Evolutionary conservation across 2,113 vertebrate genomes (phyloP), one percentile per base, ranked within the genome.

Genomic region (Morone saxatilis): DNA sequence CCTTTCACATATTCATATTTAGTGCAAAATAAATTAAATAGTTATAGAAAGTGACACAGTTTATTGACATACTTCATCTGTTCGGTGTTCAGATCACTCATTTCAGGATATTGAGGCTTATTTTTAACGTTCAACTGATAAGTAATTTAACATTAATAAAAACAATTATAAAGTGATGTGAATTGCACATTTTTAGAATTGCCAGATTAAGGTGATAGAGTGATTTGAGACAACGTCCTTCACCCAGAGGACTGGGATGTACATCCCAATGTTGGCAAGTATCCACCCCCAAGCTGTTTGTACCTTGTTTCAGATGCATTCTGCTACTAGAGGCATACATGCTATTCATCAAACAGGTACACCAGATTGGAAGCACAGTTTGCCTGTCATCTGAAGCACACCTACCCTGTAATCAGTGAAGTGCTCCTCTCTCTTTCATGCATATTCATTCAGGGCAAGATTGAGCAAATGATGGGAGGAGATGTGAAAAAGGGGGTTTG

Each of bases 321-420:
- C 66, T 61, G 60, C 68, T 73, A 50, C n/a, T 31, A 38, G 25
- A 83, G 56, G 31, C 57, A 3, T 40, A 10, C 54, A 61, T 20
- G 74, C 62, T 38, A 81, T 87, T 84, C 62, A 77, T 81, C 86
- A 87, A 63, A 25, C 77, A 25, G 61, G 54, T 63, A 50, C 40
- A 20, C 13, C 66, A 22, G 70, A 66, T 25, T 54, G 85, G 56
- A 51, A n/a, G 47, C 63, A 43, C 63, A 59, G 68, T 60, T 5
- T 14, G 47, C 25, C 50, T 78, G 74, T 75, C 81, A 71, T 25
- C 66, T 80, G 43, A 50, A 47, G 61, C 20, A 43, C 60, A 72
- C 40, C 41, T 50, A 43, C 45, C 40, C 53, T 56, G 47, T 71
- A 68, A 83, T 77, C 73, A 81, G 62, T 61, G 61, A 47, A 67